Conservation (phyloP, 2,888 invertebrate genomes). For the Caenorhabditis sulstoni region DNA sequence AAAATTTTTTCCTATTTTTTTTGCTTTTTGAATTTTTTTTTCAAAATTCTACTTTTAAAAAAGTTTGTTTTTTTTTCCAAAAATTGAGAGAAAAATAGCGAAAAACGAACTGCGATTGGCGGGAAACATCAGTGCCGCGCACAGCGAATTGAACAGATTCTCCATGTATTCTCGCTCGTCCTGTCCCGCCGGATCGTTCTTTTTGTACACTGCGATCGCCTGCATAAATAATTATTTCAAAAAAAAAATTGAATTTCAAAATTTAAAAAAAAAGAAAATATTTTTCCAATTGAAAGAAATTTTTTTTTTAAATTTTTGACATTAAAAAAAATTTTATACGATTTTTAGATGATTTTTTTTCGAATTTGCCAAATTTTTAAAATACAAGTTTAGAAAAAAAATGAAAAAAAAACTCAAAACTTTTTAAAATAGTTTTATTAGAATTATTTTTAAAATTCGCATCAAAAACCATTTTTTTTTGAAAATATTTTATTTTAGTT, state of each 20-base stretch:
- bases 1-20: neutral
- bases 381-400: too few species aligned
- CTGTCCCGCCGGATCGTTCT: conserved; percentile 80
- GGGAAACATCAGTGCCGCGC: conserved; percentile 92
- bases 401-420: too few species aligned
- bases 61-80: neutral
- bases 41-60: neutral
- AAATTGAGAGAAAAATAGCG: neutral
- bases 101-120: conserved; percentile 86
- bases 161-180: conserved; percentile 99
- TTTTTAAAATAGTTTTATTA: too few species aligned
- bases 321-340: neutral
- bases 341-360: too few species aligned
- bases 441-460: too few species aligned
- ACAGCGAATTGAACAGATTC: conserved; percentile 95
- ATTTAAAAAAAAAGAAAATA: neutral
- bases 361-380: too few species aligned
- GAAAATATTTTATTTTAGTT: too few species aligned
- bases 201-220: conserved; percentile 79
- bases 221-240: too few species aligned
- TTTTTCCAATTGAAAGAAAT: neutral
- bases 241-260: neutral
- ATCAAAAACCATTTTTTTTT: too few species aligned
- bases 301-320: neutral
- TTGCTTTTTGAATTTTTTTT: neutral